Conservation (phyloP, 2,888 invertebrate genomes). For the Epistrophe eligans region DNA sequence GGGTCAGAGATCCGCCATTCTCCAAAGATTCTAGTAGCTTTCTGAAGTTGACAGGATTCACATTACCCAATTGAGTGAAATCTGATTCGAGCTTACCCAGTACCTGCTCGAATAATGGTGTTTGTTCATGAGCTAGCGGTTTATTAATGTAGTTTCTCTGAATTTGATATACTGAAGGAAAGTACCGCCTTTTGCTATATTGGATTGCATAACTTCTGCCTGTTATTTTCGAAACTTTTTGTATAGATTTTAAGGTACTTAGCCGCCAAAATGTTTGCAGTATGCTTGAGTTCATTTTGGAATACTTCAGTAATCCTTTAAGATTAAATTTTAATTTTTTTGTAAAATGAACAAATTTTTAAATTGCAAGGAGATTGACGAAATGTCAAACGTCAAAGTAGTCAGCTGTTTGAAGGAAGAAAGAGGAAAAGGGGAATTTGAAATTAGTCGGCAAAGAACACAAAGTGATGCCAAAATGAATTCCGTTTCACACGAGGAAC, state of each 20-base stretch:
- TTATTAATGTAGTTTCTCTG: constrained; percentile 3
- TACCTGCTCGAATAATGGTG: constrained; percentile 66
- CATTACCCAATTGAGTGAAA: constrained; percentile 77
- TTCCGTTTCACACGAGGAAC: too few species aligned
- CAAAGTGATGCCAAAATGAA: not conserved
- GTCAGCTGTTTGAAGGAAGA: not conserved
- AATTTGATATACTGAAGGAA: not conserved
- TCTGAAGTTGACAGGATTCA: constrained; percentile 77
- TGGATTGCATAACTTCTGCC: constrained; percentile 51
- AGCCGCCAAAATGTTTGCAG: constrained; percentile 61
- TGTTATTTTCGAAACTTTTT: constrained; percentile 15
- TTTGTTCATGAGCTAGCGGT: not conserved
- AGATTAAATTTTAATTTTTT: not conserved
- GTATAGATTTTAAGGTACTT: not conserved
- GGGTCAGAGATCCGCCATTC: constrained; percentile 57
- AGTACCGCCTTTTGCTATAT: not conserved
- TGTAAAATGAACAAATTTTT: not conserved
- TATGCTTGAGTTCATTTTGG: constrained; percentile 64
- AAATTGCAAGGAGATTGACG: not conserved
- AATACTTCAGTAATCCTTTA: not conserved
- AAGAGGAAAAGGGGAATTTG: not conserved
- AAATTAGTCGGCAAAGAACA: not conserved
- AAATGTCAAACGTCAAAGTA: not conserved
- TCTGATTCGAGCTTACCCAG: constrained; percentile 78
- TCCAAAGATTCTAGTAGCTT: constrained; percentile 78